Conservation (phyloP, 2,113 vertebrate species). For the Stomatorhinus ivindoensis region DNA sequence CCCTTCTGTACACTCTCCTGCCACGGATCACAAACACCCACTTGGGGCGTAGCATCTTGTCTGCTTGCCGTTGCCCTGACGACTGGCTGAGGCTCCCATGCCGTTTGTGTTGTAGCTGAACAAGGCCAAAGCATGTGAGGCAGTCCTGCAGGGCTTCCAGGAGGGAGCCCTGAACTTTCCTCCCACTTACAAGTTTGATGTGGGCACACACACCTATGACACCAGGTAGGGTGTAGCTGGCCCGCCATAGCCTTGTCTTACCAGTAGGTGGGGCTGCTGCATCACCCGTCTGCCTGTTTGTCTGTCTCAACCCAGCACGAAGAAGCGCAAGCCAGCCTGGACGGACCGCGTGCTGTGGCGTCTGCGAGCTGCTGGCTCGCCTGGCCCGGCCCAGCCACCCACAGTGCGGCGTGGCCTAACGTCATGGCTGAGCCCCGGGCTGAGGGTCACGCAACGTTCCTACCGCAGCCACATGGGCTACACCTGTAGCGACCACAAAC, state of each 20-base stretch:
- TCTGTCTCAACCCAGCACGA: constrained; percentile 59
- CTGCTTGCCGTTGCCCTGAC: neutral
- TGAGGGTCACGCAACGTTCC: constrained; percentile 75
- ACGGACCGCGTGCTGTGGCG: constrained; percentile 96
- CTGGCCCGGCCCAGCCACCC: constrained; percentile 61
- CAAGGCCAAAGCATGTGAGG: constrained; percentile 83
- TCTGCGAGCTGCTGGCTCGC: constrained; percentile 66
- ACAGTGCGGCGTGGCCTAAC: constrained; percentile 56
- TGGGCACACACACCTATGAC: constrained; percentile 92
- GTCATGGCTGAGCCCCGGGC: constrained; percentile 56
- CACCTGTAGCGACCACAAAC: constrained; percentile 90
- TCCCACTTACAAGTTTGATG: constrained; percentile 95
- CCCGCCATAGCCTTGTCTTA: neutral
- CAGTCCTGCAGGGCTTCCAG: constrained; percentile 83
- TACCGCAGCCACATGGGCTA: constrained; percentile 95
- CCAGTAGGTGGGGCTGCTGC: neutral
- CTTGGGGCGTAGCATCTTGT: neutral
- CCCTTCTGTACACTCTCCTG: neutral
- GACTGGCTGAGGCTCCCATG: neutral
- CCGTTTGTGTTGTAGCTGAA: constrained; percentile 69
- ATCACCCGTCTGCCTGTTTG: neutral
- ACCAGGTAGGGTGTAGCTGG: constrained; percentile 69
- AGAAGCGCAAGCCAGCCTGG: constrained; percentile 97
- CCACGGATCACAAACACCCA: neutral
- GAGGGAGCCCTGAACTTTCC: constrained; percentile 87